Evolutionary conservation across 2,113 vertebrate genomes (phyloP).

Genomic region (Hirundichthys speculiger): DNA sequence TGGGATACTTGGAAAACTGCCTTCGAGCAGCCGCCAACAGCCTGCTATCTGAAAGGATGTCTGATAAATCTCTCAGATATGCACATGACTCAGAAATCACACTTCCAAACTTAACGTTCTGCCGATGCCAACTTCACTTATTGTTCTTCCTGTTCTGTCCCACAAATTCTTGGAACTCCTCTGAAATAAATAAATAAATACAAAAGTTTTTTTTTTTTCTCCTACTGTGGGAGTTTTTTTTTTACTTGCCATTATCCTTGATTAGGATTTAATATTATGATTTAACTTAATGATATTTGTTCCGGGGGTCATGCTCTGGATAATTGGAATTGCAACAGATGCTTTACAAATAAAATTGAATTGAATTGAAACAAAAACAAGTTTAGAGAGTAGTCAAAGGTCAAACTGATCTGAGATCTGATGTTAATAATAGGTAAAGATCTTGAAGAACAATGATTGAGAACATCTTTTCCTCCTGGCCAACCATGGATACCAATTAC

Average conservation of each 20-base stretch:
- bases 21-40: slow-evolving; percentile 43
- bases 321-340: too few species aligned
- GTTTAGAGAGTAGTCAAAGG: slow-evolving; percentile 44
- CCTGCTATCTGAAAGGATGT: slow-evolving; percentile 56
- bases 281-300: too few species aligned
- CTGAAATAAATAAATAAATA: too few species aligned
- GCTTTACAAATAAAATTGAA: too few species aligned
- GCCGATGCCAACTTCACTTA: slow-evolving; percentile 58
- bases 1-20: slow-evolving; percentile 64
- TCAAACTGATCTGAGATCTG: slow-evolving; percentile 40
- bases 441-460: slow-evolving; percentile 1
- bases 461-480: too few species aligned
- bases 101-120: slow-evolving; percentile 62
- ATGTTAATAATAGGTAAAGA: slow-evolving; percentile 48
- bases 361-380: slow-evolving; percentile 58
- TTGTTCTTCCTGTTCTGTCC: slow-evolving; percentile 62
- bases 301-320: too few species aligned
- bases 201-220: too few species aligned
- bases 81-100: slow-evolving; percentile 49
- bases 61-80: slow-evolving; percentile 57
- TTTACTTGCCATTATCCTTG: too few species aligned
- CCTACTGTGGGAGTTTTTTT: too few species aligned
- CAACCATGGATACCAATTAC: too few species aligned
- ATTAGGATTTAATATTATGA: too few species aligned
- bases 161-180: slow-evolving; percentile 63